Percentiles rank a stretch among this genome's conserved stretches.
Evolutionary conservation across 1,140 invertebrate species (phyloP).

Genomic region (Bombus pyrosoma): DNA sequence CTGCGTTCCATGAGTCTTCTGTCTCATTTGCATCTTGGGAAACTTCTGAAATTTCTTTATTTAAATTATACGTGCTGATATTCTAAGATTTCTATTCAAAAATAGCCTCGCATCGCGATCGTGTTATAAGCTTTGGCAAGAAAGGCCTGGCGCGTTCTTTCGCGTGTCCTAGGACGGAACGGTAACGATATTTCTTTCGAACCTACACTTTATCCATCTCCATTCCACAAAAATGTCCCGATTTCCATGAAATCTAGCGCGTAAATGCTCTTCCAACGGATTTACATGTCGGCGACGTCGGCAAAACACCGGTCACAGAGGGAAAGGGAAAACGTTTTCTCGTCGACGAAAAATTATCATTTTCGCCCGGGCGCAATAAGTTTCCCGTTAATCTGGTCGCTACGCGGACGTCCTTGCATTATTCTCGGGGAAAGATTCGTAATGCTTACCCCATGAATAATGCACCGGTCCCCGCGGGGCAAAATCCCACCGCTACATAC

Average conservation of each 20-base stretch:
- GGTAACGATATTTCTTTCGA: background rate
- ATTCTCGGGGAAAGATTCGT: conserved; percentile 60
- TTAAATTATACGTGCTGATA: no score
- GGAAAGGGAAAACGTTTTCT: background rate
- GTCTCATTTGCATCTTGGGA: no score
- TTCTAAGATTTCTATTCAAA: background rate
- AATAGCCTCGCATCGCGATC: background rate
- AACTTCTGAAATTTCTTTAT: no score
- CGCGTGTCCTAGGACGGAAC: background rate
- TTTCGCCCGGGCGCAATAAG: conserved; percentile 55
- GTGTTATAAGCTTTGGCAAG: background rate
- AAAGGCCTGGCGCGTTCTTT: no score
- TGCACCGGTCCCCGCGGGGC: conserved; percentile 44
- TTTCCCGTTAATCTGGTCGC: conserved; percentile 64
- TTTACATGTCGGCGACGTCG: conserved; percentile 2
- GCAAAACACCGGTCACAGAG: conserved; percentile 3
- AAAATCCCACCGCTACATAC: conserved; percentile 67
- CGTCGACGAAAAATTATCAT: conserved; percentile 22
- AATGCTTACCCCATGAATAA: conserved; percentile 68
- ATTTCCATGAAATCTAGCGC: background rate
- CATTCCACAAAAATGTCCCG: background rate
- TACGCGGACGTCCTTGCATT: conserved; percentile 63
- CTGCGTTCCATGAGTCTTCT: no score
- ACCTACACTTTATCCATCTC: background rate
- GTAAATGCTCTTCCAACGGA: background rate